Base-by-base conservation (phyloP, 2,888 invertebrate species). In the Acleris emargana region DNA sequence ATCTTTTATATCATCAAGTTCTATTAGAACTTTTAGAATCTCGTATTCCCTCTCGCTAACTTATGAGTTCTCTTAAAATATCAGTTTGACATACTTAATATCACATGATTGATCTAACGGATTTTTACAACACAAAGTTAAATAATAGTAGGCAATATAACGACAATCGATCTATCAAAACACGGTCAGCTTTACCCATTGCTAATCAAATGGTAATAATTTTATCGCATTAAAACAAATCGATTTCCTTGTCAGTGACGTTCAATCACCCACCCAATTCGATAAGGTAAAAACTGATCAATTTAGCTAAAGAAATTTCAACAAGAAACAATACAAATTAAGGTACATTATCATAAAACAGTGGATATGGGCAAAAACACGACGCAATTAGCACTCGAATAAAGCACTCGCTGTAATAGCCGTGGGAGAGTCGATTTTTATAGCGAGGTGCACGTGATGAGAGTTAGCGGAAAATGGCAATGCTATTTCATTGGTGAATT, bases 351-450 rank as follows among this genome's bases (percentile, higher is more conserved):
- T 57, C 20, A 28, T 43, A 43, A 60, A 55, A 55, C 59, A 43
- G 42, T 18, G 7, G 50, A 55, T 64, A 64, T 80, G 81, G 64
- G 78, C 80, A 89, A 89, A 87, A 91, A 89, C 78, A 73, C 80
- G 81, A 81, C 76, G 79, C 87, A 90, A 91, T 91, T 90, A 91
- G 79, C 83, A 83, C 77, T 79, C 72, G 79, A 85, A 87, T 86
- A 87, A 86, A 88, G 85, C 87, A 87, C 84, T 88, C 79, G 79
- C 69, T 68, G 83, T 88, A 86, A 90, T 84, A 80, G 79, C 82
- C 91, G 91, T 91, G 91, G 87, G 91, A 89, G 84, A 83, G 71
- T 70, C 82, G 72, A 71, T 69, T 66, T 69, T 67, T 68, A 59
- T 68, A 22, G 47, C 51, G 32, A 58, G 70, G 72, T 68, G 53